Percentiles rank a stretch among this genome's conserved stretches.
Conservation (phyloP, 1,140 invertebrate species). For the Arion vulgaris region DNA sequence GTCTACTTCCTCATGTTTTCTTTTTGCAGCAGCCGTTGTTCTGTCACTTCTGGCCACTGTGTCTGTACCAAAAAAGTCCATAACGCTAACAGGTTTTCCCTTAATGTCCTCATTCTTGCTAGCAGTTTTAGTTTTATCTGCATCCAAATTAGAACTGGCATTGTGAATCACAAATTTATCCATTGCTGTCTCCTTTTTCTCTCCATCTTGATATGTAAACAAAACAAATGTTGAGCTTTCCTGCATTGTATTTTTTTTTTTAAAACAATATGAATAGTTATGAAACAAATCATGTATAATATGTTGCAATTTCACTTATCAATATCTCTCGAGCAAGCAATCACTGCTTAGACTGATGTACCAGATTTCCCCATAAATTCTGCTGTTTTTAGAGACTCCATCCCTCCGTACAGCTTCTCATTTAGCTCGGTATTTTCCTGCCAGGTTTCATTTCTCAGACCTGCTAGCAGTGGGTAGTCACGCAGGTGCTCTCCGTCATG, state of each 20-base stretch:
- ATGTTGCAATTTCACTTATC: too few species aligned
- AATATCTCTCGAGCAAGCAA: too few species aligned
- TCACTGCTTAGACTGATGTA: too few species aligned
- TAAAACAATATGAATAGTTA: too few species aligned
- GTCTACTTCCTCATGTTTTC: slow-evolving; percentile 45
- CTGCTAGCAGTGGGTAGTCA: too few species aligned
- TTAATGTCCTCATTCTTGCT: slow-evolving; percentile 40
- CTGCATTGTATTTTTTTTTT: neutral
- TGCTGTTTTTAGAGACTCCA: too few species aligned
- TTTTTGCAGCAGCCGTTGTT: slow-evolving; percentile 47
- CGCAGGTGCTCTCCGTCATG: too few species aligned
- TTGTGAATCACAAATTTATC: slow-evolving; percentile 52
- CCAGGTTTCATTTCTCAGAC: too few species aligned
- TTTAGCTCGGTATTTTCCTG: too few species aligned
- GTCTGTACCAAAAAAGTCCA: slow-evolving; percentile 63
- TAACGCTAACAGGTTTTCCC: slow-evolving; percentile 49
- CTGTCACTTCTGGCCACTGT: slow-evolving; percentile 54
- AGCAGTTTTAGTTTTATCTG: slow-evolving; percentile 41
- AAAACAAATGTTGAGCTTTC: neutral
- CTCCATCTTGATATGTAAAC: slow-evolving; percentile 48
- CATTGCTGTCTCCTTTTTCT: slow-evolving; percentile 49
- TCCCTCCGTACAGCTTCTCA: too few species aligned
- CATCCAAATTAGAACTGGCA: neutral
- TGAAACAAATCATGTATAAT: too few species aligned
- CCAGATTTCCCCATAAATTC: too few species aligned